Conservation (phyloP, 2,113 vertebrate species). For the Pedetes capensis region DNA sequence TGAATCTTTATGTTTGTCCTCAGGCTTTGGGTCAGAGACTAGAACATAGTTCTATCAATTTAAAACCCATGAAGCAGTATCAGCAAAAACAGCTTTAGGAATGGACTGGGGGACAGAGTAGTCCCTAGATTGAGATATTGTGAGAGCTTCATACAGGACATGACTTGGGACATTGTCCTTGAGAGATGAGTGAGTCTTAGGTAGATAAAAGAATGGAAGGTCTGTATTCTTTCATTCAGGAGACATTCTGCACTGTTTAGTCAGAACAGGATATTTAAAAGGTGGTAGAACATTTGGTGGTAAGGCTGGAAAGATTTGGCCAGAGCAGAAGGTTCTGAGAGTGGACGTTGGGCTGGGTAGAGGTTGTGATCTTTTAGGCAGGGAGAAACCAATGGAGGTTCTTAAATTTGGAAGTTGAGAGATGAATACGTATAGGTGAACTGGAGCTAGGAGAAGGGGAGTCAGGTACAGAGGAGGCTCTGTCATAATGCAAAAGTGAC, state of each 20-base stretch:
- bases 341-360: neutral
- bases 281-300: neutral
- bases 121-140: neutral
- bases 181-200: neutral
- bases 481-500: neutral
- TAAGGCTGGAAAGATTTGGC: slow-evolving; percentile 9
- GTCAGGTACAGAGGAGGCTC: neutral
- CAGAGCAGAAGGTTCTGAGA: neutral
- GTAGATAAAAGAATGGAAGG: neutral
- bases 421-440: neutral
- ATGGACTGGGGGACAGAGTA: neutral
- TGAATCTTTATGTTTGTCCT: slow-evolving; percentile 10
- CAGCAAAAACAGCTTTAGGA: neutral
- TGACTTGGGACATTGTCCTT: neutral
- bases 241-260: neutral
- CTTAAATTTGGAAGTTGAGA: neutral
- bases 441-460: neutral
- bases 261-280: slow-evolving; percentile 45
- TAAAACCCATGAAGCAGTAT: neutral
- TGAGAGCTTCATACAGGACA: neutral
- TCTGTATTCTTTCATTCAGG: slow-evolving; percentile 23
- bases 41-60: neutral
- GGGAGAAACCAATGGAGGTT: neutral
- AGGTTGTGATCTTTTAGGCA: slow-evolving; percentile 22
- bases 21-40: neutral